phyloP scores from a whole-genome alignment of 2,797 vertebrate species.

The Luscinia megarhynchos region DNA sequence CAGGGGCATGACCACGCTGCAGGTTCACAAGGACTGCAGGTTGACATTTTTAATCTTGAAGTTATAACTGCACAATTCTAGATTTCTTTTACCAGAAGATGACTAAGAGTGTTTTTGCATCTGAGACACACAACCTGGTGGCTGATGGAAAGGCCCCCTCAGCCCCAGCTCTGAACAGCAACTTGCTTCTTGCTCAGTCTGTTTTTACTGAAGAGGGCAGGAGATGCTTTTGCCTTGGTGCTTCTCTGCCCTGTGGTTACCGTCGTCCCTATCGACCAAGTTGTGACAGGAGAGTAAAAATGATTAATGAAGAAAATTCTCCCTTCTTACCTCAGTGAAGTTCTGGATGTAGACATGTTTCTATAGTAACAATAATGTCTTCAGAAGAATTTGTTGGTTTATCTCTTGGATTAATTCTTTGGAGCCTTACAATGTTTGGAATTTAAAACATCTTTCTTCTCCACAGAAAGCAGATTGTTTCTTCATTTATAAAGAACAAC shows the following conservation, averaged over 20 bases:
- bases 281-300: not conserved
- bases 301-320: not conserved
- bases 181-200: not conserved
- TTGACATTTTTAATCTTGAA: not conserved
- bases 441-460: not conserved
- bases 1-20: not conserved
- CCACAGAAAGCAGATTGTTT: not conserved
- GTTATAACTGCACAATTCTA: not conserved
- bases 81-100: not conserved
- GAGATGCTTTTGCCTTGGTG: not conserved
- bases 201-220: not conserved
- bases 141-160: not conserved
- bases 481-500: not conserved
- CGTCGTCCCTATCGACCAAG: not conserved
- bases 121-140: not conserved
- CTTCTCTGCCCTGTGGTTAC: not conserved
- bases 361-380: conserved; percentile 22
- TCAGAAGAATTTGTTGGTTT: not conserved
- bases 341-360: conserved; percentile 23
- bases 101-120: not conserved
- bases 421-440: not conserved
- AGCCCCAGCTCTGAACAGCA: not conserved
- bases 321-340: not conserved
- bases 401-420: conserved; percentile 3
- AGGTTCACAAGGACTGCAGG: not conserved